Evolutionary conservation across 2,888 invertebrate genomes (phyloP), one percentile per base, ranked within the genome.

Genomic region (Hypomecis punctinalis): DNA sequence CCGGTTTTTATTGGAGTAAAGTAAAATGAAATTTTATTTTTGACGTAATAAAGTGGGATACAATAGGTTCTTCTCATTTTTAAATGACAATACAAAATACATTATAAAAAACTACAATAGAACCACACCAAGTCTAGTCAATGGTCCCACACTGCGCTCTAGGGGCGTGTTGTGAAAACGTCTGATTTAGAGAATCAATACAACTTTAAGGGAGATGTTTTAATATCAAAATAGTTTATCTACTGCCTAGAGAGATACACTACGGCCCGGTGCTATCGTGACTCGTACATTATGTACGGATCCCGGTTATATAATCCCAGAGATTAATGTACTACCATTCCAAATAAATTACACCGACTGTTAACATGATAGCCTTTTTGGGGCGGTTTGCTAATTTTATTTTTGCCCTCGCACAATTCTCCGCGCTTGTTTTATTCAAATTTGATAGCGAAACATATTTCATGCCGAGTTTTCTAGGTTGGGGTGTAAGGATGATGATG

Each of bases 401-500:
- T 81, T 78, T 71, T 73, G 61, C 69, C 63, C 55, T 55, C 67
- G 62, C 65, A 66, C 65, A 66, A 66, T 66, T 73, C 72, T 65
- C 69, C 53, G 51, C 61, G 75, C 72, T 72, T 78, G 75, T 80
- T 81, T 76, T 82, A 83, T 84, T 83, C 77, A 83, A 83, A 83
- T 87, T 87, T 88, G 81, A 88, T 85, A 80, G 81, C 81, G 72
- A 78, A 85, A 84, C 83, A 86, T 88, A 86, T 89, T 89, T 88
- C 78, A 86, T 81, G 81, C 75, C 73, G 70, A 81, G 78, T 77
- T 84, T 81, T 88, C 76, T 84, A 80, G 83, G 83, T 81, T 83
- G 63, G 55, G 81, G 76, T 69, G 66, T 74, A 66, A 73, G 67
- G 67, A 68, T 70, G 73, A 76, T 75, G 69, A 63, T 68, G 69